A percentile compares a stretch with the other conserved stretches of the same genome.
phyloP scores from a whole-genome alignment of 2,888 invertebrate genomes.

The Tetramorium bicarinatum region DNA sequence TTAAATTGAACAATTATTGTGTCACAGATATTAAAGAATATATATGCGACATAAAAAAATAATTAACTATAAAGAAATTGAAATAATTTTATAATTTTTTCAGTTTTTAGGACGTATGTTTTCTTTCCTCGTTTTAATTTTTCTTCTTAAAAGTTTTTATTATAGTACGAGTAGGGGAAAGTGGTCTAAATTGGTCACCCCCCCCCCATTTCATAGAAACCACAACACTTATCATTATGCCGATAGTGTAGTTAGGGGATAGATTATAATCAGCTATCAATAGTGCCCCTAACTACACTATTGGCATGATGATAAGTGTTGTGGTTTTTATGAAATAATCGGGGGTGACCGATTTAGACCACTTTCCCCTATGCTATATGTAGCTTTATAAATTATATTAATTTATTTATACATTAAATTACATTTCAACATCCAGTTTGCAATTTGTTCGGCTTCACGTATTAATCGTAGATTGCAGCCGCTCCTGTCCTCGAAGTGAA shows the following conservation, averaged over 20 bases:
- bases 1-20: background rate
- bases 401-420: background rate
- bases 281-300: no score
- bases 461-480: conserved; percentile 4
- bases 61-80: background rate
- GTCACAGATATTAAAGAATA: background rate
- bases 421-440: background rate
- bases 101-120: background rate
- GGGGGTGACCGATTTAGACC: no score
- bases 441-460: background rate
- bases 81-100: background rate
- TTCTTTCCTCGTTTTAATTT: background rate
- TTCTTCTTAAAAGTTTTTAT: background rate
- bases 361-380: no score
- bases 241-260: no score
- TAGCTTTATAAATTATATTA: background rate
- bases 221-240: no score
- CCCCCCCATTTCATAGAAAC: no score
- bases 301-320: no score
- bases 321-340: no score
- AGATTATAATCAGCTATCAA: no score
- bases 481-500: background rate
- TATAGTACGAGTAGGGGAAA: background rate
- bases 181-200: no score
- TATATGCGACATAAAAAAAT: background rate